Percentiles rank a stretch among this genome's conserved stretches.
phyloP scores from a whole-genome alignment of 2,888 invertebrate genomes.

The Pterostichus madidus region DNA sequence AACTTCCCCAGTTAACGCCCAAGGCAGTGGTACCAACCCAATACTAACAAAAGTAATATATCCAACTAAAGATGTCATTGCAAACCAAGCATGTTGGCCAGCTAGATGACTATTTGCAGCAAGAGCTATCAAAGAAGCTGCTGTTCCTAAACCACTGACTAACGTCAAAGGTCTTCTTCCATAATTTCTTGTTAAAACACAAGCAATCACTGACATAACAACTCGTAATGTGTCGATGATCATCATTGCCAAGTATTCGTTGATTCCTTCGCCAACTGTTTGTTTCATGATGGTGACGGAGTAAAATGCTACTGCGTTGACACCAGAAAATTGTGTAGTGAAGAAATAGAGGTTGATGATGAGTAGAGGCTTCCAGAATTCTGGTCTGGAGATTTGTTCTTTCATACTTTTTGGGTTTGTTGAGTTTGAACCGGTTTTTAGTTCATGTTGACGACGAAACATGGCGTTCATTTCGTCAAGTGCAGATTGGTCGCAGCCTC shows the following conservation, averaged over 20 bases:
- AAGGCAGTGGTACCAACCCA: constrained; percentile 84
- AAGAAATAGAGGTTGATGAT: constrained; percentile 84
- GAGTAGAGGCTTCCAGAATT: constrained; percentile 80
- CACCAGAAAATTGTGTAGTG: constrained; percentile 85
- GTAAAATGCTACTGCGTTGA: constrained; percentile 86
- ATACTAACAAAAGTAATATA: constrained; percentile 82
- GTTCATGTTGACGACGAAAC: constrained; percentile 77
- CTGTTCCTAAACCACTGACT: constrained; percentile 82
- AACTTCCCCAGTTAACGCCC: constrained; percentile 88
- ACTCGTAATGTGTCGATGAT: constrained; percentile 83
- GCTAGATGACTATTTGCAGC: constrained; percentile 75
- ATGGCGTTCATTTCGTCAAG: constrained; percentile 78
- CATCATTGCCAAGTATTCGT: constrained; percentile 84
- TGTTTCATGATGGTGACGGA: constrained; percentile 84
- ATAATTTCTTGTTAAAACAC: constrained; percentile 81
- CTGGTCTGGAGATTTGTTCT: constrained; percentile 76
- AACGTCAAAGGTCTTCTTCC: constrained; percentile 84
- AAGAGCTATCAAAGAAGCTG: constrained; percentile 80
- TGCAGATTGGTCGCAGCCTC: constrained; percentile 80
- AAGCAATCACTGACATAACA: constrained; percentile 82
- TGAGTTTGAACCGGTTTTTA: constrained; percentile 65
- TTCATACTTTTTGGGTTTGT: constrained; percentile 72
- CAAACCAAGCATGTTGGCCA: constrained; percentile 68
- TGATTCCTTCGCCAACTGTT: constrained; percentile 80
- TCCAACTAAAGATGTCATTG: constrained; percentile 79